These are phyloP conservation scores for Bombus ignitus DNA, from an alignment of 1,140 invertebrate genomes.

Conservation along the genomic window DNA sequence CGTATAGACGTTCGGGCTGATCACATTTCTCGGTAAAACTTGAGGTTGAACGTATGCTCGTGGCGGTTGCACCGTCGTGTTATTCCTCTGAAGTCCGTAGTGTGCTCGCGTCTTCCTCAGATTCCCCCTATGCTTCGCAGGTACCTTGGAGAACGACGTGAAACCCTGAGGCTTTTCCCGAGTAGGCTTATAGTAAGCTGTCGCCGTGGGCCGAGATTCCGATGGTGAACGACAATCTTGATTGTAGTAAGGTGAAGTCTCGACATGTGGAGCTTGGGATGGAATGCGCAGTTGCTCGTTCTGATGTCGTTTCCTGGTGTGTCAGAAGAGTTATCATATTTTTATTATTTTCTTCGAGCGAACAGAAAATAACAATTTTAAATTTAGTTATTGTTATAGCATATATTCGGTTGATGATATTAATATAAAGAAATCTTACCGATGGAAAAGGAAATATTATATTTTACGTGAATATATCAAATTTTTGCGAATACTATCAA, in stretches of 20 bases:
- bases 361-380: background rate
- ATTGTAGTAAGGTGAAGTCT: conserved; percentile 68
- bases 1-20: conserved; percentile 38
- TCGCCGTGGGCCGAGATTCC: conserved; percentile 51
- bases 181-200: conserved; percentile 73
- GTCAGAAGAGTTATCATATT: background rate
- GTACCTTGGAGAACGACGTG: conserved; percentile 70
- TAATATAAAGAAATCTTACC: too few species aligned
- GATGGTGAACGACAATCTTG: conserved; percentile 61
- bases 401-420: too few species aligned
- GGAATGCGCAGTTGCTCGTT: conserved; percentile 75
- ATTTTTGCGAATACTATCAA: too few species aligned
- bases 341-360: background rate
- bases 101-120: conserved; percentile 65
- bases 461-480: too few species aligned
- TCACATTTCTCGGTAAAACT: conserved; percentile 57
- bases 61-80: conserved; percentile 52
- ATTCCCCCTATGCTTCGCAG: conserved; percentile 69
- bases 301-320: conserved; percentile 78
- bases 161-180: conserved; percentile 72
- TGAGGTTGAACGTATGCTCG: conserved; percentile 68
- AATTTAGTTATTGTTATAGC: too few species aligned
- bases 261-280: conserved; percentile 69
- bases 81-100: conserved; percentile 54
- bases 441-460: too few species aligned